Evolutionary conservation across 2,888 invertebrate species (phyloP), one percentile per base, ranked within the genome.

Genomic region (Heliconius sara): DNA sequence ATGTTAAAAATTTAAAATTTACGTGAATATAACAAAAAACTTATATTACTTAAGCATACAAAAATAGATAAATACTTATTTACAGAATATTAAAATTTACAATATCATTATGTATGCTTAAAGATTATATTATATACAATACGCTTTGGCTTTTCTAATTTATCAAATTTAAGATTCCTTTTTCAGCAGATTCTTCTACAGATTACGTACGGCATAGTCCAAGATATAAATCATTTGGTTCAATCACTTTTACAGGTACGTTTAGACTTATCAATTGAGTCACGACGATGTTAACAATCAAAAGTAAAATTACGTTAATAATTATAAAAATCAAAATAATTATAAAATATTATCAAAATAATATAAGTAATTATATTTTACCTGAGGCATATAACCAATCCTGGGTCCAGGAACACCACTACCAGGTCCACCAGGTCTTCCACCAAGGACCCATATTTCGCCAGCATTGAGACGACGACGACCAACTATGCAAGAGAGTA

Each of bases 321-420:
- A 47, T 47, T 47, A 47, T 47, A 16, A 47, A 4, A 13, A 47
- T 47, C 30, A 27, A 27, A 27, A 27, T 27, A 1, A 27, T 27
- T 27, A 27, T 27, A 16, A 16, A 47, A 47, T 5, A 16, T 47
- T 22, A 57, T 7, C 19, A 57, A 22, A 22, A 22, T 9, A 6
- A 7, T 57, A 57, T 22, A 19, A 57, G 22, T 9, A 57, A 57
- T 67, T 1, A 27, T 7, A 10, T 65, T 89, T 83, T 89, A 97
- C 97, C 96, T 98, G 98, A 79, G 98, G 98, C 98, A 98, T 98
- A 88, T 98, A 98, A 65, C 98, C 98, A 79, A 98, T 97, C 88
- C 97, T 96, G n/a, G 97, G 97, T 4, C 98, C 98, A 0, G 98
- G 98, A 0, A 98, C 97, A 5, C 98, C 98, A 85, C 98, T 98